Conservation (phyloP, 2,797 vertebrate species). For the Megaceryle alcyon region DNA sequence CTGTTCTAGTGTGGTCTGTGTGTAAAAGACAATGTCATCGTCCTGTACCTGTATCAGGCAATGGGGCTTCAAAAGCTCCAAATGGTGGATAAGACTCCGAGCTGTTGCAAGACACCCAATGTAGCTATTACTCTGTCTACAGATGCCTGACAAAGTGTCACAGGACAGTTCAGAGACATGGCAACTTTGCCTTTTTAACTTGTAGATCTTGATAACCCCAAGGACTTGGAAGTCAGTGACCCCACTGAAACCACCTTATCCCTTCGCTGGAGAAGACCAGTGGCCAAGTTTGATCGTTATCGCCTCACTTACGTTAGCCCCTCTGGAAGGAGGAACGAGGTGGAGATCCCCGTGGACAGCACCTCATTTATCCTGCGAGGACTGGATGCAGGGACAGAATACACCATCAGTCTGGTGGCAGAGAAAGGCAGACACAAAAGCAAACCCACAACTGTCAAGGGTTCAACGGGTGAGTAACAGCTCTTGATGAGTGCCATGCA, state of each 20-base stretch:
- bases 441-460: constrained; percentile 79
- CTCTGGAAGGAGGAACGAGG: constrained; percentile 79
- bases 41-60: neutral
- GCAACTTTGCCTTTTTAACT: neutral
- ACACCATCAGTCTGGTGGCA: constrained; percentile 84
- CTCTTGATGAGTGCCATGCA: rapidly evolving
- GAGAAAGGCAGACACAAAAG: constrained; percentile 91
- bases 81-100: neutral
- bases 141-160: neutral
- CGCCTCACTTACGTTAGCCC: constrained; percentile 80
- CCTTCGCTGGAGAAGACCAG: constrained; percentile 87
- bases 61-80: neutral
- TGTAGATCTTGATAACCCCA: constrained; percentile 91
- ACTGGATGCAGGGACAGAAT: constrained; percentile 87
- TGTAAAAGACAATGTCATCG: neutral
- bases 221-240: constrained; percentile 83
- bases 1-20: neutral
- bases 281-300: constrained; percentile 91
- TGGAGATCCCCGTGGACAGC: constrained; percentile 79
- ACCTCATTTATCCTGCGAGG: constrained; percentile 81
- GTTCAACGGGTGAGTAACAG: constrained; percentile 86
- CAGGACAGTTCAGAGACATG: neutral
- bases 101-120: neutral
- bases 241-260: constrained; percentile 85
- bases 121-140: neutral